Evolutionary conservation across 2,888 invertebrate genomes (phyloP), one percentile per base, ranked within the genome.

Genomic region (Hipparchia sbordonii): DNA sequence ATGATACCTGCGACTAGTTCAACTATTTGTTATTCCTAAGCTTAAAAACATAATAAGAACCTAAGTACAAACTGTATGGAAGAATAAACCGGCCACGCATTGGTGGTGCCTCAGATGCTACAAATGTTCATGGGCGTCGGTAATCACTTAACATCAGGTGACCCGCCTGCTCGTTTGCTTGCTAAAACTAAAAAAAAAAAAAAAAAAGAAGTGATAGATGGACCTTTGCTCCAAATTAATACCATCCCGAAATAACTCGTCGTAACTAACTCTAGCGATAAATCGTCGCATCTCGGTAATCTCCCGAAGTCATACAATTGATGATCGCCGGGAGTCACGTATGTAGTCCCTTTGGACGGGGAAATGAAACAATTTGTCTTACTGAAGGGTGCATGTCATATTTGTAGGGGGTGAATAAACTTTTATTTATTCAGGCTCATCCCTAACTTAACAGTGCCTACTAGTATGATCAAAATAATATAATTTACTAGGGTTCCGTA

Each of bases 311-410:
- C 84, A 81, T 84, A 85, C 83, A 86, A 82, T 84, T 89, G 89
- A 90, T 88, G 85, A 86, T 84, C 84, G 84, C 80, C 80, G 85
- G 84, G 87, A 89, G 90, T 87, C 92, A 91, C 92, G 91, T 92
- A 87, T 85, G 84, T 77, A 83, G 86, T 89, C 90, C 90, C 87
- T 87, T 87, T 84, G 87, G 86, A 81, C 82, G 85, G 88, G 93
- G 92, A 93, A 93, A 93, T 93, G 93, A 93, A 93, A 93, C 92
- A 91, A 93, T 93, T 93, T 93, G 92, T 93, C 93, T 91, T 86
- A 84, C 87, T 84, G 82, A 88, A 78, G 93, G 93, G 93, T 92
- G 93, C 91, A 92, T 92, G 91, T 91, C 91, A 91, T 92, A 93
- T 92, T 89, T 88, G 84, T 77, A 70, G 79, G 86, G 87, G 92